These are phyloP conservation scores for Neomorphus geoffroyi DNA, from an alignment of 2,797 vertebrate genomes.

Conservation along the genomic window DNA sequence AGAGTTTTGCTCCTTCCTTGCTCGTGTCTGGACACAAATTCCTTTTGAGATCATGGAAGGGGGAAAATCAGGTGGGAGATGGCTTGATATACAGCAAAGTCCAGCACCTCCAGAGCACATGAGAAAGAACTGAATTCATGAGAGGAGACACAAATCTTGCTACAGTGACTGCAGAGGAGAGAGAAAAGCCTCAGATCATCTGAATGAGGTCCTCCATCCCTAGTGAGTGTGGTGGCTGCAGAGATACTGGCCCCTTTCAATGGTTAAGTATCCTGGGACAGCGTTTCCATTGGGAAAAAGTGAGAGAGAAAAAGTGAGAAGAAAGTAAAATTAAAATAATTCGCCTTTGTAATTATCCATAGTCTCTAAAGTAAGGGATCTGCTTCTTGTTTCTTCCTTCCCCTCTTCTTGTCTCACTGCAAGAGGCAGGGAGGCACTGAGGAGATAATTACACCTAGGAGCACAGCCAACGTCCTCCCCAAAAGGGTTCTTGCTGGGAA, in stretches of 20 bases:
- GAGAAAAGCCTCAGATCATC: not conserved
- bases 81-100: not conserved
- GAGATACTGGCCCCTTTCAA: not conserved
- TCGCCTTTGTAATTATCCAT: not conserved
- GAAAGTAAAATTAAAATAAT: not conserved
- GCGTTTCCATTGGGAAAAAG: not conserved
- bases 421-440: not conserved
- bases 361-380: not conserved
- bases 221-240: rapidly evolving
- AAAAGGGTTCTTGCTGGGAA: not conserved
- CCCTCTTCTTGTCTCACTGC: not conserved
- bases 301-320: not conserved
- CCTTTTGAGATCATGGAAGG: rapidly evolving
- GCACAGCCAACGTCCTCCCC: not conserved
- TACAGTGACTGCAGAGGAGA: not conserved
- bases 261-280: not conserved
- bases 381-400: not conserved
- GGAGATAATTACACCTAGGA: not conserved
- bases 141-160: not conserved
- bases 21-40: not conserved
- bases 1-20: not conserved
- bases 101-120: not conserved
- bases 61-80: not conserved
- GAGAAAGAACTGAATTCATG: not conserved
- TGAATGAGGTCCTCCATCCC: not conserved